A percentile compares a stretch with the other conserved stretches of the same genome.
These are phyloP conservation scores for Apomyelois bistriatella DNA, from an alignment of 2,888 invertebrate species.

Conservation along the genomic window DNA sequence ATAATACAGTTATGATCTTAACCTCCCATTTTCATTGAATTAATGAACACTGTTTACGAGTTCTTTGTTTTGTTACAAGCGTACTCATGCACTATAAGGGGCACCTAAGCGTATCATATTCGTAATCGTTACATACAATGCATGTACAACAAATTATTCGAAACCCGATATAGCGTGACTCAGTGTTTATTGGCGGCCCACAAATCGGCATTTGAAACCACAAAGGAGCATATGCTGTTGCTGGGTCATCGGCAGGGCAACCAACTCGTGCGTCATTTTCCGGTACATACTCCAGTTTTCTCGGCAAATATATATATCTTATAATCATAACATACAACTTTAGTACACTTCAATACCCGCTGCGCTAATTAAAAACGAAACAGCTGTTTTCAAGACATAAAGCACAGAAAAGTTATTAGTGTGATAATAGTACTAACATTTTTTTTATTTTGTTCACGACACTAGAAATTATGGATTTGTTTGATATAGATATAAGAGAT, in stretches of 20 bases:
- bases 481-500: no score
- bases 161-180: conserved; percentile 61
- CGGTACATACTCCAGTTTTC: conserved; percentile 44
- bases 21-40: no score
- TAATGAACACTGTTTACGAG: no score
- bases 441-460: no score
- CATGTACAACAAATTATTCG: conserved; percentile 31
- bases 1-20: no score
- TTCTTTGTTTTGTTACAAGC: background rate
- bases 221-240: conserved; percentile 58
- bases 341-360: background rate
- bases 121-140: conserved; percentile 9
- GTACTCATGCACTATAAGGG: background rate
- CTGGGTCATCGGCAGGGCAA: conserved; percentile 53
- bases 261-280: conserved; percentile 56
- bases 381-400: no score
- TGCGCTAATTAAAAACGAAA: background rate
- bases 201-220: conserved; percentile 58
- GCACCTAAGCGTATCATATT: conserved; percentile 9
- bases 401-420: no score
- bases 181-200: conserved; percentile 56
- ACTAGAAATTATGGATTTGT: no score
- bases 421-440: no score
- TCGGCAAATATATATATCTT: conserved; percentile 32
- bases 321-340: conserved; percentile 27